Evolutionary conservation across 2,113 vertebrate species (phyloP).

Genomic region (Nothobranchius furzeri): DNA sequence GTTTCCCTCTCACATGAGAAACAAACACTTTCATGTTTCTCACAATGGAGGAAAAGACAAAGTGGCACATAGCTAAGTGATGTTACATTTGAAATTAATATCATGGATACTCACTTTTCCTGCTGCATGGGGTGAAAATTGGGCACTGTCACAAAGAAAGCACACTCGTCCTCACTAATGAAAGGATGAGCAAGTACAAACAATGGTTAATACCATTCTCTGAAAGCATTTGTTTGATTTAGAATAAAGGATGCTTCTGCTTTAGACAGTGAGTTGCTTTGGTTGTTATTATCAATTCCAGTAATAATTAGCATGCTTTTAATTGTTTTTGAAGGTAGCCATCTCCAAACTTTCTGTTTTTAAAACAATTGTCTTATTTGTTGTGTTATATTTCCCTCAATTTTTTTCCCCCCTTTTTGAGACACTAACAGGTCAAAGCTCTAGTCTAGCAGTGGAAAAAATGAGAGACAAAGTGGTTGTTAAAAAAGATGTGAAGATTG

Average conservation of each 20-base stretch:
- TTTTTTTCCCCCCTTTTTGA: not conserved
- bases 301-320: slow-evolving; percentile 2
- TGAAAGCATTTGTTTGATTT: not conserved
- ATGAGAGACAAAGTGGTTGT: not conserved
- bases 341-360: not conserved
- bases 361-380: not conserved
- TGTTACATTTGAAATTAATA: not conserved
- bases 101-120: not conserved
- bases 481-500: slow-evolving; percentile 28
- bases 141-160: not conserved
- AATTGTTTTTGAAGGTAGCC: not conserved
- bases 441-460: not conserved
- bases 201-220: not conserved
- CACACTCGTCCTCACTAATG: not conserved
- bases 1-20: slow-evolving; percentile 71
- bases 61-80: slow-evolving; percentile 18
- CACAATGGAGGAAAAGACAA: slow-evolving; percentile 50
- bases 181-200: not conserved
- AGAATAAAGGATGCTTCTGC: not conserved
- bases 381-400: not conserved
- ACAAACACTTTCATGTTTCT: slow-evolving; percentile 64
- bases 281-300: not conserved
- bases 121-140: not conserved
- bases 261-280: not conserved
- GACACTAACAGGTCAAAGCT: not conserved